These are phyloP conservation scores for Sebastes diaconus DNA, from an alignment of 2,797 vertebrate species.

Conservation along the genomic window DNA sequence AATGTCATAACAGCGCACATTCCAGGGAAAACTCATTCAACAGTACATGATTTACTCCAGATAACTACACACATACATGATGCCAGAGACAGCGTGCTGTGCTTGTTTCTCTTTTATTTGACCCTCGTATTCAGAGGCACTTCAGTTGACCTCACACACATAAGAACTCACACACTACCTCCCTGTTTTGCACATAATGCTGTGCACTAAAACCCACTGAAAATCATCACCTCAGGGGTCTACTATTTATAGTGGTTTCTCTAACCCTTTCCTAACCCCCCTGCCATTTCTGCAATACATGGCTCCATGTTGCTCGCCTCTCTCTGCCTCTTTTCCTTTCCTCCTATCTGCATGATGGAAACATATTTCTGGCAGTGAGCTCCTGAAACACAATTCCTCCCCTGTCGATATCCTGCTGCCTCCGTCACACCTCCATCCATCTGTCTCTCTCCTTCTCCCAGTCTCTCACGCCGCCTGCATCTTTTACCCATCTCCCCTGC, in stretches of 20 bases:
- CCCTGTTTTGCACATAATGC: slow-evolving; percentile 25
- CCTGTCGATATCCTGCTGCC: slow-evolving; percentile 61
- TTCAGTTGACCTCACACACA: slow-evolving; percentile 33
- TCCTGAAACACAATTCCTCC: slow-evolving; percentile 70
- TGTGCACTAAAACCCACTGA: slow-evolving; percentile 38
- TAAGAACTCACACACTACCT: background rate
- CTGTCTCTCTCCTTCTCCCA: slow-evolving; percentile 53
- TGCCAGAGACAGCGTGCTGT: background rate
- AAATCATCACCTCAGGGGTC: slow-evolving; percentile 46
- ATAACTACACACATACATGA: slow-evolving; percentile 12
- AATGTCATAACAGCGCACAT: background rate
- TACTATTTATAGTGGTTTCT: slow-evolving; percentile 65
- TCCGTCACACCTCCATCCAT: slow-evolving; percentile 67
- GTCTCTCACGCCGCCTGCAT: slow-evolving; percentile 32
- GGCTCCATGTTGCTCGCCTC: slow-evolving; percentile 14
- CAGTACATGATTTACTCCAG: background rate
- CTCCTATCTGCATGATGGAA: slow-evolving; percentile 50
- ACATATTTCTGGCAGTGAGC: slow-evolving; percentile 62
- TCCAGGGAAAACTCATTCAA: slow-evolving; percentile 4
- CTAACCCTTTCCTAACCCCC: slow-evolving; percentile 42
- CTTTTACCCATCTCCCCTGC: slow-evolving; percentile 40
- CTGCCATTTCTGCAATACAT: slow-evolving; percentile 10
- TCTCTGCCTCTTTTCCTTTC: background rate
- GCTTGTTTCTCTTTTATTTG: slow-evolving; percentile 17
- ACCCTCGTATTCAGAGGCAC: slow-evolving; percentile 3